Conservation (phyloP, 2,113 vertebrate species). For the Catharus bicknelli region DNA sequence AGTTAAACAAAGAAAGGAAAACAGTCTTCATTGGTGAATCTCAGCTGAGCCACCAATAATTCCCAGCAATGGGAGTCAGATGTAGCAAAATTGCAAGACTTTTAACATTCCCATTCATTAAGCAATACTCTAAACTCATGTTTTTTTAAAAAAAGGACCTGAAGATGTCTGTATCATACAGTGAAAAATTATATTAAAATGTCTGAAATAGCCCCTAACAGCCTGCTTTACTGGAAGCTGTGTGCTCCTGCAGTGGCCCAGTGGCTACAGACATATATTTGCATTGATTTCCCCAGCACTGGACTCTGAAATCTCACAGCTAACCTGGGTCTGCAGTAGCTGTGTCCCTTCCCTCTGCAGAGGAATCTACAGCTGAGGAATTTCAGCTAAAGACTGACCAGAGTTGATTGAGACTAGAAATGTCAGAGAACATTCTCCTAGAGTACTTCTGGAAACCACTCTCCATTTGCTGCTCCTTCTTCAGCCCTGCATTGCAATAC, state of each 20-base stretch:
- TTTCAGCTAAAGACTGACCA: neutral
- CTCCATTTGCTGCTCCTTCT: neutral
- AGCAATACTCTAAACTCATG: neutral
- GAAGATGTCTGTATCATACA: neutral
- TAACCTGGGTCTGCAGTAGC: neutral
- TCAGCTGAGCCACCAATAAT: neutral
- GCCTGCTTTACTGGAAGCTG: neutral
- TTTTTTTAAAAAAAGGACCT: neutral
- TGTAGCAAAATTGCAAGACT: neutral
- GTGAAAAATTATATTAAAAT: neutral
- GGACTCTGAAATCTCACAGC: neutral
- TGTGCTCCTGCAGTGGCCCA: neutral
- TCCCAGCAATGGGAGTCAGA: neutral
- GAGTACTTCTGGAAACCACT: neutral
- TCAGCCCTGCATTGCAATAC: neutral
- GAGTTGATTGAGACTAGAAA: neutral
- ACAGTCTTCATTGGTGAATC: neutral
- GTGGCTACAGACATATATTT: accelerated
- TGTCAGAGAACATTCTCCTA: neutral
- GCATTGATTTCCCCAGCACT: neutral
- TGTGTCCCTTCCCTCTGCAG: neutral
- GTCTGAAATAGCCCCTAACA: neutral
- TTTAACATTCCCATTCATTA: neutral
- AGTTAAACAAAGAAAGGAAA: neutral
- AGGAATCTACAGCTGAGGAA: neutral